Evolutionary conservation across 64 coral and sea anemone species (phyloP).

Genomic region (Porites australiensis): DNA sequence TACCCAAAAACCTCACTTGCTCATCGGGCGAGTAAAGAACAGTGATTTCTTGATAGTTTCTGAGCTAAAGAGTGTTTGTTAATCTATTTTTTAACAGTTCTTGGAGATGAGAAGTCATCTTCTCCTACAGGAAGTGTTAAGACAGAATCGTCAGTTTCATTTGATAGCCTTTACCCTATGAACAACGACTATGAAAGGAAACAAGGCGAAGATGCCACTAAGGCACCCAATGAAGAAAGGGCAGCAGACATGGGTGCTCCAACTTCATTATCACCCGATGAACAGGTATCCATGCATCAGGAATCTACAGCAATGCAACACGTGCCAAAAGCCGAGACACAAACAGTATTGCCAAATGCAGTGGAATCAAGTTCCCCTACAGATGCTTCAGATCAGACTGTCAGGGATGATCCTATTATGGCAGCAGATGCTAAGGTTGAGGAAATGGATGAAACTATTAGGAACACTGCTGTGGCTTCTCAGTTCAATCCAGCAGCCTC

Average conservation of each 20-base stretch:
- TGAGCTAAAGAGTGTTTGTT: not conserved
- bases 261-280: not conserved
- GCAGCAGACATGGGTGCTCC: not conserved
- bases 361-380: not conserved
- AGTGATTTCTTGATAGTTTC: not conserved
- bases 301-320: not conserved
- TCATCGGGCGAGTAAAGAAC: too few species aligned
- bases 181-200: not conserved
- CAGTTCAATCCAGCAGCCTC: slow-evolving; percentile 40
- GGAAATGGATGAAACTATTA: slow-evolving; percentile 38
- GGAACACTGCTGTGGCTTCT: slow-evolving; percentile 8
- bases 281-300: not conserved
- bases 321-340: not conserved
- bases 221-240: not conserved
- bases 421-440: not conserved
- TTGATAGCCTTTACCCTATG: slow-evolving; percentile 1
- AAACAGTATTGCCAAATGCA: not conserved
- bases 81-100: not conserved
- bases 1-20: too few species aligned
- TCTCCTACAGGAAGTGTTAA: slow-evolving; percentile 6
- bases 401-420: not conserved
- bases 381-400: not conserved
- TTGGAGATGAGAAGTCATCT: slow-evolving; percentile 5
- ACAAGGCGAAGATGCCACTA: not conserved
- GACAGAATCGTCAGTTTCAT: slow-evolving; percentile 26